Evolutionary conservation across 2,113 vertebrate species (phyloP), one percentile per base, ranked within the genome.

Genomic region (Malurus melanocephalus): DNA sequence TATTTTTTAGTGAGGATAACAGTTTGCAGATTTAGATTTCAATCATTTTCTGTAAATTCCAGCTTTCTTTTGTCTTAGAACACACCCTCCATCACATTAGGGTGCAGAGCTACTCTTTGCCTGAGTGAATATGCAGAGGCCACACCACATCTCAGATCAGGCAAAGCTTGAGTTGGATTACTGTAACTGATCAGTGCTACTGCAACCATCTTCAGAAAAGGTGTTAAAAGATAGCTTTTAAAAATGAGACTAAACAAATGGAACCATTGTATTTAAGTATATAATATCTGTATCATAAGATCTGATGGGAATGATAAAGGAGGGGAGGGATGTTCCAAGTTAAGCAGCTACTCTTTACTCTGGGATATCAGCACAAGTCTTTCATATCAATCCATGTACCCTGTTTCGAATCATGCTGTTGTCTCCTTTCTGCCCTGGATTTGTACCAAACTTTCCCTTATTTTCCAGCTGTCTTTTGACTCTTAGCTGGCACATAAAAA

Each of bases 211-310:
- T 71, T 80, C 69, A 62, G 52, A 80, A 67, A 84, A 87, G 11
- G 10, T 18, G 10, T 68, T 76, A 73, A 60, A 74, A 69, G 18
- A 40, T 27, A 11, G 22, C 8, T 61, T 80, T 13, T 4, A 19
- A n/a, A 71, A 89, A 48, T 42, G 13, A 67, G 26, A 35, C 26
- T 40, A 42, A 77, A 35, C n/a, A 55, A 89, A 72, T 15, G 13
- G 8, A 52, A 35, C 9, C 0, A 0, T 85, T 3, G 1, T n/a
- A 59, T 95, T 43, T 49, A 51, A 62, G 32, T 59, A 9, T 46
- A 7, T 60, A 32, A 67, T 62, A 23, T 5, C 10, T 68, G 1
- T 61, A 52, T 66, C 3, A 11, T 65, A 73, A 78, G 45, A 74
- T 40, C 45, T 52, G 21, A 42, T 45, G 35, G 76, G 10, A 27